Evolutionary conservation across 2,113 vertebrate genomes (phyloP).

Genomic region (Nycticryphes semicollaris): DNA sequence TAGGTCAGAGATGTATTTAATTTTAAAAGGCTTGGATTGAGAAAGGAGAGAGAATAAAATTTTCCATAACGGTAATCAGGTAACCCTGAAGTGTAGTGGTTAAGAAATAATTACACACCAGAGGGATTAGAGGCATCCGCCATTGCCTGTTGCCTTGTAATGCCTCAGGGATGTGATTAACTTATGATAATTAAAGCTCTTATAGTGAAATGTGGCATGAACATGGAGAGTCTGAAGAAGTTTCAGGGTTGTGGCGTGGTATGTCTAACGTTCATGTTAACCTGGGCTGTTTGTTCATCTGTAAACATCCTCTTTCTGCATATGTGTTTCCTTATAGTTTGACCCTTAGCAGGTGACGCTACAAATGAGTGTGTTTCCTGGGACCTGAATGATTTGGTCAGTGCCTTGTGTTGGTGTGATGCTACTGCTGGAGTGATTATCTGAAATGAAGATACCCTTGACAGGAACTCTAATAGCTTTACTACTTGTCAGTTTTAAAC

Average conservation of each 20-base stretch:
- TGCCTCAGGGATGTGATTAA: slow-evolving; percentile 47
- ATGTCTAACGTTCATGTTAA: background rate
- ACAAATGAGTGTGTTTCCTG: background rate
- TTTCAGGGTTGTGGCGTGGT: background rate
- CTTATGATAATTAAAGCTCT: slow-evolving; percentile 63
- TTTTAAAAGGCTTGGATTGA: slow-evolving; percentile 20
- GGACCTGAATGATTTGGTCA: background rate
- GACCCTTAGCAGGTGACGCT: background rate
- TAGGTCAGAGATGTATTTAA: slow-evolving; percentile 53
- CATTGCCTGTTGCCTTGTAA: slow-evolving; percentile 7
- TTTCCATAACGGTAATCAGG: slow-evolving; percentile 16
- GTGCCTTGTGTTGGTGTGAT: background rate
- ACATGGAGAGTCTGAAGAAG: background rate
- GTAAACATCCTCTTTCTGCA: background rate
- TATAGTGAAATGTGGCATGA: slow-evolving; percentile 6
- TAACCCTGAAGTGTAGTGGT: slow-evolving; percentile 52
- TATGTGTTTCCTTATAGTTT: background rate
- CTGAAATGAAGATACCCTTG: background rate
- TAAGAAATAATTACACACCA: slow-evolving; percentile 59
- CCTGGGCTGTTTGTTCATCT: background rate
- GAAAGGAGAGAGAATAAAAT: slow-evolving; percentile 16
- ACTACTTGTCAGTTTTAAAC: background rate
- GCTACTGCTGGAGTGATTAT: background rate
- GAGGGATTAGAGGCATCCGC: background rate
- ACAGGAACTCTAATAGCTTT: background rate